phyloP scores from a whole-genome alignment of 2,113 vertebrate species.

The Sclerurus mexicanus region DNA sequence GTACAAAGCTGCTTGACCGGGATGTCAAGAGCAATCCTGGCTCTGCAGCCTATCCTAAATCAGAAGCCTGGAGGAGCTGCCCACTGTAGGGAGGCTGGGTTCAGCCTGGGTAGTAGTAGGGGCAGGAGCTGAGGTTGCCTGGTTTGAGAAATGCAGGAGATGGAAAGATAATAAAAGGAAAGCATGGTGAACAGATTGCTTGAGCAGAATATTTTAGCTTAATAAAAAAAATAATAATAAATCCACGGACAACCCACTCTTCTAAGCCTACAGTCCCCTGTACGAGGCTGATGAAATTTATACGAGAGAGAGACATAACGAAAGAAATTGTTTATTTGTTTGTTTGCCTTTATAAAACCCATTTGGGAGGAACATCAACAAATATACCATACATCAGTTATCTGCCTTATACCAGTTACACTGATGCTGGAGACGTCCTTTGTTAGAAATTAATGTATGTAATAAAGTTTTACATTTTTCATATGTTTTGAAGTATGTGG shows the following conservation, averaged over 20 bases:
- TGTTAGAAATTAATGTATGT: slow-evolving; percentile 84
- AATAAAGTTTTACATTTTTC: slow-evolving; percentile 89
- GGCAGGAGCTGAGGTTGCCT: not conserved
- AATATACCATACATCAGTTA: slow-evolving; percentile 76
- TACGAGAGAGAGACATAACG: slow-evolving; percentile 64
- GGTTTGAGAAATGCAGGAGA: not conserved
- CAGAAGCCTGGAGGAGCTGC: not conserved
- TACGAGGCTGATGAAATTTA: slow-evolving; percentile 71
- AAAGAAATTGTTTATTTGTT: slow-evolving; percentile 83
- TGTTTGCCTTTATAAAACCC: slow-evolving; percentile 80
- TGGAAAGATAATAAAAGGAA: not conserved
- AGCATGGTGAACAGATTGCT: not conserved
- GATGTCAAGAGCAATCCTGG: not conserved
- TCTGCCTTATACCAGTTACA: slow-evolving; percentile 73
- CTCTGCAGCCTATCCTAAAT: not conserved
- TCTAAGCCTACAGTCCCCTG: not conserved
- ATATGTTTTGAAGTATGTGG: slow-evolving; percentile 82
- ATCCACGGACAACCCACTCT: not conserved
- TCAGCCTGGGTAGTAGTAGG: not conserved
- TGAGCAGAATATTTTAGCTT: slow-evolving; percentile 41
- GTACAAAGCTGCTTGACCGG: not conserved
- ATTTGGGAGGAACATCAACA: slow-evolving; percentile 76
- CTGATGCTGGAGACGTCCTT: slow-evolving; percentile 75
- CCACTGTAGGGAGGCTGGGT: rapidly evolving
- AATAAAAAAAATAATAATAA: not conserved